These are phyloP conservation scores for Mamestra brassicae DNA, from an alignment of 2,888 invertebrate species.

Conservation along the genomic window DNA sequence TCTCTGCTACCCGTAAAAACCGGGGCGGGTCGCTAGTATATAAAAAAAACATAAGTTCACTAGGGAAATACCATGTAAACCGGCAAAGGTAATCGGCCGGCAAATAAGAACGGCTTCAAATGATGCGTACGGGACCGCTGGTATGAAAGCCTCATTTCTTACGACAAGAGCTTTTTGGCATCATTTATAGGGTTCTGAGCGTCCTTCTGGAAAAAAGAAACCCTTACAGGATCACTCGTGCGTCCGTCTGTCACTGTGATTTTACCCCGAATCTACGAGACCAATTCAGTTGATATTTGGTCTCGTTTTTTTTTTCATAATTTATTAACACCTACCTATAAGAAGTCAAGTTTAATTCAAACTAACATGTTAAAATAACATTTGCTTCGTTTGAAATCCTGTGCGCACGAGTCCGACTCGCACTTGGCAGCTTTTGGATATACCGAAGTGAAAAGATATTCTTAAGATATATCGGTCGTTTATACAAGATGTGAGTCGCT, in stretches of 20 bases:
- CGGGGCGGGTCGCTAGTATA: background rate
- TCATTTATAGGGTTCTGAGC: constrained; percentile 4
- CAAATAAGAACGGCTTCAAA: constrained; percentile 33
- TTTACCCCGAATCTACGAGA: too few relatives aligned
- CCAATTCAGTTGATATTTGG: too few relatives aligned
- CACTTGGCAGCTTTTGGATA: background rate
- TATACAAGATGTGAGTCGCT: constrained; percentile 38
- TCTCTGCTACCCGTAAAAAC: too few relatives aligned
- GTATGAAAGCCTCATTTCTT: constrained; percentile 42
- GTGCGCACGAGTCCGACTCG: too few relatives aligned
- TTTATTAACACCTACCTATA: too few relatives aligned
- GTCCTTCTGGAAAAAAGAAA: too few relatives aligned
- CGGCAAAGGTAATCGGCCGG: constrained; percentile 15
- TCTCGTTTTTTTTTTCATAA: too few relatives aligned
- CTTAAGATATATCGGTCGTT: constrained; percentile 35
- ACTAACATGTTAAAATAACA: too few relatives aligned
- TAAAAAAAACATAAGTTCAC: constrained; percentile 8
- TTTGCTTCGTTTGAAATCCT: too few relatives aligned
- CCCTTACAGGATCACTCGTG: too few relatives aligned
- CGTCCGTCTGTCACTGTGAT: too few relatives aligned
- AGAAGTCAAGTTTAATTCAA: too few relatives aligned
- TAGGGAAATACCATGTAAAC: constrained; percentile 20
- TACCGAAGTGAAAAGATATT: constrained; percentile 37
- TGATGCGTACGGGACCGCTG: constrained; percentile 9
- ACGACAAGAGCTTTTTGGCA: constrained; percentile 31